A percentile compares a stretch with the other conserved stretches of the same genome.
Conservation (phyloP, 2,113 vertebrate species). For the Numenius arquata region DNA sequence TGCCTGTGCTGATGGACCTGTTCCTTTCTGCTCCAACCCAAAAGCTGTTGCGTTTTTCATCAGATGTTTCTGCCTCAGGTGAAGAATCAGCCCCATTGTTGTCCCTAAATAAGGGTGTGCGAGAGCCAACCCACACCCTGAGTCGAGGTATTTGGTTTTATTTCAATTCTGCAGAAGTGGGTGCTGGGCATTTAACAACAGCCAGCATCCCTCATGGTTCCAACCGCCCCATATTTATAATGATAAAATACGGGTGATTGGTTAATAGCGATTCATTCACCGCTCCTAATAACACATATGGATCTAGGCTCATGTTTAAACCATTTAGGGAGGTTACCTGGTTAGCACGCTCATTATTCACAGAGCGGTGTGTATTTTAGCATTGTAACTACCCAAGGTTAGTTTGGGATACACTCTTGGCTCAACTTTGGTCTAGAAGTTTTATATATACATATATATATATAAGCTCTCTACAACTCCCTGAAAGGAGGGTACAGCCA, state of each 20-base stretch:
- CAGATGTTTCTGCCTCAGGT: not conserved
- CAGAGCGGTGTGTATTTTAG: not conserved
- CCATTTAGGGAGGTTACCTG: not conserved
- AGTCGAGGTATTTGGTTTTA: not conserved
- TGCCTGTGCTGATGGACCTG: not conserved
- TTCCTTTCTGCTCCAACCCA: not conserved
- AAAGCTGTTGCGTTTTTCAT: not conserved
- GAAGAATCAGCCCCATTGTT: not conserved
- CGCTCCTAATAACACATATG: not conserved
- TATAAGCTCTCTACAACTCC: too few species aligned
- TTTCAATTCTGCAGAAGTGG: not conserved
- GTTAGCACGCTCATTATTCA: not conserved
- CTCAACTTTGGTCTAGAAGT: not conserved
- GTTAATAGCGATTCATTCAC: not conserved
- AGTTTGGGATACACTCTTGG: not conserved
- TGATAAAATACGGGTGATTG: not conserved
- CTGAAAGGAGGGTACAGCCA: too few species aligned
- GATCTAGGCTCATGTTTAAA: not conserved
- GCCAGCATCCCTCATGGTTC: not conserved
- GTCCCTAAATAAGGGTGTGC: not conserved
- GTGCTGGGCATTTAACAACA: not conserved
- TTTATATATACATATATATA: not conserved
- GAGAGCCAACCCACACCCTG: not conserved
- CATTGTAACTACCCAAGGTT: not conserved
- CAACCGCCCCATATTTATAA: not conserved